A percentile compares a stretch with the other conserved stretches of the same genome.
These are phyloP conservation scores for Melospiza melodia DNA, from an alignment of 2,113 vertebrate genomes.

Conservation along the genomic window DNA sequence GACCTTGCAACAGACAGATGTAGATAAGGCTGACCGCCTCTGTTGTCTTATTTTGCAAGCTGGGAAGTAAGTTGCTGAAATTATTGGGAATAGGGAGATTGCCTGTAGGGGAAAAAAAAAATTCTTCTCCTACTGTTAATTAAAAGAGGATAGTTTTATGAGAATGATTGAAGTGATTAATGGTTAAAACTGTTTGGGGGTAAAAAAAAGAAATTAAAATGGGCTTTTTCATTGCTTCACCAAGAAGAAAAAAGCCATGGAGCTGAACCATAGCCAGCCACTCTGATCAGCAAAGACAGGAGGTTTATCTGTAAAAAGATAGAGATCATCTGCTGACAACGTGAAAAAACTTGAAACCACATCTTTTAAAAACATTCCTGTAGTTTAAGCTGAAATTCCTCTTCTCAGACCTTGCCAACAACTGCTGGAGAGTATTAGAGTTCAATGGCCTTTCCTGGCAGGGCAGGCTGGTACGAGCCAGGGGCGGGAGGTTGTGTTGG, in stretches of 20 bases:
- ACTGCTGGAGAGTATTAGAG: neutral
- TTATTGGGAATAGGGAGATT: neutral
- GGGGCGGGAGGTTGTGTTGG: neutral
- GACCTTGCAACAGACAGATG: neutral
- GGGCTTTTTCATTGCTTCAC: neutral
- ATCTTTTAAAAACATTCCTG: neutral
- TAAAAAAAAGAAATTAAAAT: neutral
- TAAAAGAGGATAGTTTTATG: neutral
- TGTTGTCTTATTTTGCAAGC: conserved; percentile 26
- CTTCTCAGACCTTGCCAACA: neutral
- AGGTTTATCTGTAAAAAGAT: neutral
- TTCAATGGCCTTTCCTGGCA: neutral
- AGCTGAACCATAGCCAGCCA: neutral
- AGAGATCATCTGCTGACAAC: neutral
- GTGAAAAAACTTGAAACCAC: neutral
- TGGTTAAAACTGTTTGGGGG: neutral
- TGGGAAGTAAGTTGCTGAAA: neutral
- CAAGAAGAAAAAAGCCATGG: neutral
- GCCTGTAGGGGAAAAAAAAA: neutral
- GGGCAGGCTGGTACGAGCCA: neutral
- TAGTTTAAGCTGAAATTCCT: neutral
- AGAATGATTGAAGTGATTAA: neutral
- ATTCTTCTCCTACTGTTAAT: neutral
- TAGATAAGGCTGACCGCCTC: neutral
- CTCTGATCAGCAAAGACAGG: neutral